A percentile compares a stretch with the other conserved stretches of the same genome.
Conservation (phyloP, 2,888 invertebrate genomes). For the Mythimna ferrago region DNA sequence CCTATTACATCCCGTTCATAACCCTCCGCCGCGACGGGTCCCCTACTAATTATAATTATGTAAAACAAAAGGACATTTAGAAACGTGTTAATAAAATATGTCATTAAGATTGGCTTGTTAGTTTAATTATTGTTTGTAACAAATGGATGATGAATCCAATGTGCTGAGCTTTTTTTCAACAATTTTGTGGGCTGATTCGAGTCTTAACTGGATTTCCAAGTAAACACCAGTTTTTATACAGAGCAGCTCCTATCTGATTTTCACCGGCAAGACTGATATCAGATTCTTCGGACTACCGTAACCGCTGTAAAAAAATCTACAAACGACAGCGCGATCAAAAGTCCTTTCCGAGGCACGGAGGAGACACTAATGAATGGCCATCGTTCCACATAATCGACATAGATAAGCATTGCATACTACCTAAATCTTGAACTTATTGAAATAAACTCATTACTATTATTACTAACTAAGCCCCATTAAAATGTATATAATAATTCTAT, state of each 20-base stretch:
- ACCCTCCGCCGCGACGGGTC: conserved; percentile 67
- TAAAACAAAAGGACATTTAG: conserved; percentile 62
- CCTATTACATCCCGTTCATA: conserved; percentile 77
- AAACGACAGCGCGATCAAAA: not conserved
- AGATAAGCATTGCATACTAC: not conserved
- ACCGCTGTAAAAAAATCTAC: not conserved
- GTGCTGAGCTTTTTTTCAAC: not conserved
- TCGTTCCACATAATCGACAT: not conserved
- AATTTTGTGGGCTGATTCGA: not conserved
- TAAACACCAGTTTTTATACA: not conserved
- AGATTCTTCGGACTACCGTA: not conserved
- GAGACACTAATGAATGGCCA: not conserved
- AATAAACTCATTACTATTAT: too few relatives aligned
- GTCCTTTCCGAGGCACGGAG: not conserved
- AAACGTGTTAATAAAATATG: conserved; percentile 76
- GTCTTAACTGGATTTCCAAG: not conserved
- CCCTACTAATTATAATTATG: conserved; percentile 79
- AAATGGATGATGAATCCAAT: not conserved
- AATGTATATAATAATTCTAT: not conserved
- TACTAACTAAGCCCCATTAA: not conserved
- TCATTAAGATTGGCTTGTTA: conserved; percentile 71
- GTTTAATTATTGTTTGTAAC: not conserved
- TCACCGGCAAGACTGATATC: too few relatives aligned
- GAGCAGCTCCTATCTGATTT: not conserved
- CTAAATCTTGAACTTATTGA: not conserved